Base-by-base conservation (phyloP, 2,113 vertebrate genomes). In the Megalops atlanticus region DNA sequence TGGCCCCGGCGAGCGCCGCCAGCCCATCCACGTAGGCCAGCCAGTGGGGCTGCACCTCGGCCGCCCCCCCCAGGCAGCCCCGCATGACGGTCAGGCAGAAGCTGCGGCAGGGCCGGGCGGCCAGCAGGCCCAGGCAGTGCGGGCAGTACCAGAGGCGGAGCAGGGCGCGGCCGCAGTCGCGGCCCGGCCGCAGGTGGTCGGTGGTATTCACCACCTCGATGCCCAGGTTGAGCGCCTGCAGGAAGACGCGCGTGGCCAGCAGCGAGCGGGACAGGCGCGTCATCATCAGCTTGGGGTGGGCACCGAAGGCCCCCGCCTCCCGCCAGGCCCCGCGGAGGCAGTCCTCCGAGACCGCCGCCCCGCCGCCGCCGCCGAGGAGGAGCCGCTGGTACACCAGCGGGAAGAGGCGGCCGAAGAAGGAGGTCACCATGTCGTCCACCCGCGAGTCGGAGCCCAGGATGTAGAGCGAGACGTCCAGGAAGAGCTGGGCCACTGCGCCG, bases 191-290 rank as follows among this genome's bases (percentile, higher is more conserved):
- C 73, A 99, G 90, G 88, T 99, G 97, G 86, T 99, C 95, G 0
- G 98, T 99, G 0, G 97, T 99, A 92, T 99, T 99, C 80, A 99
- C 95, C 15, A 99, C 97, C 92, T 99, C 98, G 0, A 99, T 99
- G 36, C 97, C 98, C 33, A 99, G 95, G 92, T 99, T 99, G 82
- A 99, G 94, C 0, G 97, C 97, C 91, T 99, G 98, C 80, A 99
- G 95, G 75, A 99, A 99, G 83, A 95, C 96, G 14, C 97, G 92
- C 0, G 97, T 97, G 87, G 96, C 93, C 85, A 97, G 94, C 52
- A 99, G 94, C 0, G 97, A 98, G 87, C 95, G 96, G 43, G 97
- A 98, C 83, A 99, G 94, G 73, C 95, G 96, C 0, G 96, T 98
- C 95, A 97, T 97, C 86, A 99, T 96, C 76, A 93, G 88, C 89